Base-by-base conservation (phyloP, 2,888 invertebrate species). In the Drosophila fungiperda region DNA sequence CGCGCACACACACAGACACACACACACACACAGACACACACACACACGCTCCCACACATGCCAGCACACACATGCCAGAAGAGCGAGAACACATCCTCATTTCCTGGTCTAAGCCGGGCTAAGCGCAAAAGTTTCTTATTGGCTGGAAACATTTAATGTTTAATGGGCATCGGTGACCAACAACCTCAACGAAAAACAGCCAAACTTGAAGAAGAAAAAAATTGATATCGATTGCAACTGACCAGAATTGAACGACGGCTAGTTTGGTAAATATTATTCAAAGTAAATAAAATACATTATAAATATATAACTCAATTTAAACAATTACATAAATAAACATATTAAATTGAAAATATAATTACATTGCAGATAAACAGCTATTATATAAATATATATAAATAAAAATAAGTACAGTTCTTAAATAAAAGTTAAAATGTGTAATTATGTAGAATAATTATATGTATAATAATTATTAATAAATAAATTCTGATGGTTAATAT, bases 61-160 rank as follows among this genome's bases (percentile, higher is more conserved):
- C 36, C 15, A 66, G 32, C 17, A 1, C 20, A 12, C 67, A 49
- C 60, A 58, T 33, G 40, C 36, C 59, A 12, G 29, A 17, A 48
- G 36, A 32, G 42, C 38, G 23, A 5, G 7, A 15, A 45, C 23
- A 38, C 17, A 32, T 20, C 48, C 11, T 49, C 40, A 70, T 70
- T 61, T 66, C 23, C 38, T 58, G 23, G 45, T 20, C 45, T 45
- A 70, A 82, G 82, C 65, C 20, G 42, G 49, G 38, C 70, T 64
- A 73, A 76, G 73, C 68, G 48, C 58, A 60, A 78, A 85, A 83
- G 71, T 88, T 88, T 80, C 68, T 60, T 65, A 83, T 82, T 80
- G 80, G 80, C 76, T 59, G 60, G 48, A 64, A 64, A 49, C 69
- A 69, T 69, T 85, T 71, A 83, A 85, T 86, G 70, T 83, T 78